These are phyloP conservation scores for Aphelenchoides fujianensis DNA, from an alignment of 1,140 invertebrate species.

Conservation along the genomic window DNA sequence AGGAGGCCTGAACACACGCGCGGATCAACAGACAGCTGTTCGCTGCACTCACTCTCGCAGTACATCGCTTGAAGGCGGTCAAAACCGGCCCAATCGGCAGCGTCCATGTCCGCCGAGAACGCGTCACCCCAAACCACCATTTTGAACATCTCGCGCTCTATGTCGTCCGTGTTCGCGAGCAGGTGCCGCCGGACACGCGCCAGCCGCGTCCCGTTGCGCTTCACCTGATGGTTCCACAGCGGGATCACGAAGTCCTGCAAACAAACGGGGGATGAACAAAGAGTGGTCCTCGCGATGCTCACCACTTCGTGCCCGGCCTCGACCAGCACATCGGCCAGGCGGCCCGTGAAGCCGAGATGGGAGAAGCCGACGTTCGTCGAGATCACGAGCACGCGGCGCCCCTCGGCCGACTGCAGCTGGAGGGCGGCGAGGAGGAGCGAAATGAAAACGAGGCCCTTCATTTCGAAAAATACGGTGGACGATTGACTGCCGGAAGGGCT, in stretches of 20 bases:
- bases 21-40: background rate
- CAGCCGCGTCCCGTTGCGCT: background rate
- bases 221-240: background rate
- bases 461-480: too few relatives aligned
- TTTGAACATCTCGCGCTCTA: background rate
- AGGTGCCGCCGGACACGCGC: background rate
- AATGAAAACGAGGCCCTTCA: too few relatives aligned
- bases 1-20: background rate
- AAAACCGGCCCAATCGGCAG: background rate
- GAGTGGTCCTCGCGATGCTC: too few relatives aligned
- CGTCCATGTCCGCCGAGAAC: background rate
- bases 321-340: constrained; percentile 22
- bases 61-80: background rate
- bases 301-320: constrained; percentile 23
- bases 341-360: constrained; percentile 2
- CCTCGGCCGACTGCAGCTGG: too few relatives aligned
- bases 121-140: background rate
- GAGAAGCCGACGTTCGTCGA: constrained; percentile 9
- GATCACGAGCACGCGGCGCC: too few relatives aligned
- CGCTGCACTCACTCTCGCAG: background rate
- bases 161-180: background rate
- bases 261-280: background rate
- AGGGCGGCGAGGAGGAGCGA: too few relatives aligned
- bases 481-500: too few relatives aligned
- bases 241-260: background rate